Conservation (phyloP, 2,113 vertebrate genomes). For the Osmerus mordax region DNA sequence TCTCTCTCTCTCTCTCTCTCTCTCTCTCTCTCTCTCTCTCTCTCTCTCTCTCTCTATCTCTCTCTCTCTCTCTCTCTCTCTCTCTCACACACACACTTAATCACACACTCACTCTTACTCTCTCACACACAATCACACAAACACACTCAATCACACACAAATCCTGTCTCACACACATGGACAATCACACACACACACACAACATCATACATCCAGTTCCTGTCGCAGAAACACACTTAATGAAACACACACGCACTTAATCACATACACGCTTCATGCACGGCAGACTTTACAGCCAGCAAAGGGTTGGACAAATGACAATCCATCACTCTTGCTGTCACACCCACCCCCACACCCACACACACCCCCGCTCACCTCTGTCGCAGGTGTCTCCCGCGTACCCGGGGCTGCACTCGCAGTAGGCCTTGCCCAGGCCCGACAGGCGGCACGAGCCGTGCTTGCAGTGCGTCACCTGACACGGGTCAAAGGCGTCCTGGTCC, state of each 20-base stretch:
- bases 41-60: too few relatives aligned
- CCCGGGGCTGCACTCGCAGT: conserved; percentile 92
- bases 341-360: neutral
- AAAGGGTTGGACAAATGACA: neutral
- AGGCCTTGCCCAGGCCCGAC: conserved; percentile 89
- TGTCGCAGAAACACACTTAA: too few relatives aligned
- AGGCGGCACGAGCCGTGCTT: conserved; percentile 93
- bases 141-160: too few relatives aligned
- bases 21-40: too few relatives aligned
- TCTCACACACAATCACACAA: neutral
- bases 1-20: too few relatives aligned
- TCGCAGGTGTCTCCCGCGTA: conserved; percentile 92
- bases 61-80: too few relatives aligned
- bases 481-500: conserved; percentile 78
- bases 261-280: too few relatives aligned
- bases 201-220: neutral
- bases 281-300: too few relatives aligned
- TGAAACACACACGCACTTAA: too few relatives aligned
- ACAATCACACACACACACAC: neutral
- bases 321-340: neutral
- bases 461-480: conserved; percentile 85
- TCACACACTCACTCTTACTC: too few relatives aligned
- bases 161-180: neutral
- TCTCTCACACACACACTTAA: too few relatives aligned
- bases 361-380: conserved; percentile 75